phyloP scores from a whole-genome alignment of 92 coral and sea anemone species.

The Meandrina meandrites region DNA sequence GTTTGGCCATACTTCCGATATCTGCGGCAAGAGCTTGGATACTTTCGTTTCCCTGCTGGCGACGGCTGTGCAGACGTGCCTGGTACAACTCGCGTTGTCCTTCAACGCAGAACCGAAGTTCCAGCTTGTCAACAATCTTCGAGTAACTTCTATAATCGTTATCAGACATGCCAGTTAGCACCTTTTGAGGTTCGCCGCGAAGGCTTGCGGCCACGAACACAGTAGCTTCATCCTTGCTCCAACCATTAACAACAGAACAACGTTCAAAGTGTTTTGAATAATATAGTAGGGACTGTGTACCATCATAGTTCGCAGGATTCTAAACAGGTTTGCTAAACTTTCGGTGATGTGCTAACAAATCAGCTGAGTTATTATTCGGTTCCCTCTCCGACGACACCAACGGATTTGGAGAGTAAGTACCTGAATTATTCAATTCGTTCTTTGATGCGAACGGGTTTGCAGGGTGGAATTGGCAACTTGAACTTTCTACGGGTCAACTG shows the following conservation, averaged over 20 bases:
- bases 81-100: constrained; percentile 55
- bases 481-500: too few species aligned
- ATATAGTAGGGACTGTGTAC: too few species aligned
- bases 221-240: too few species aligned
- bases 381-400: too few species aligned
- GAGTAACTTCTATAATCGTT: constrained; percentile 38
- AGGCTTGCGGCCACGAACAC: constrained; percentile 56
- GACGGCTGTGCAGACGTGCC: constrained; percentile 45
- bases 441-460: not conserved
- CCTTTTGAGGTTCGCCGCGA: constrained; percentile 54
- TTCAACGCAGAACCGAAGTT: constrained; percentile 44
- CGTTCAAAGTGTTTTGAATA: too few species aligned
- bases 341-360: constrained; percentile 2
- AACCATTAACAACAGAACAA: too few species aligned
- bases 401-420: too few species aligned
- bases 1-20: too few species aligned
- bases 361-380: not conserved
- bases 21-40: too few species aligned
- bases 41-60: constrained; percentile 51
- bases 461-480: not conserved
- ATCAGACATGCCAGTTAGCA: constrained; percentile 44
- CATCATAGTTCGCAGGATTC: constrained; percentile 13
- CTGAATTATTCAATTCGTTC: too few species aligned
- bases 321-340: constrained; percentile 1
- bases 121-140: constrained; percentile 48